A percentile compares a stretch with the other conserved stretches of the same genome.
These are phyloP conservation scores for Podarcis siculus DNA, from an alignment of 2,797 vertebrate genomes.

Conservation along the genomic window DNA sequence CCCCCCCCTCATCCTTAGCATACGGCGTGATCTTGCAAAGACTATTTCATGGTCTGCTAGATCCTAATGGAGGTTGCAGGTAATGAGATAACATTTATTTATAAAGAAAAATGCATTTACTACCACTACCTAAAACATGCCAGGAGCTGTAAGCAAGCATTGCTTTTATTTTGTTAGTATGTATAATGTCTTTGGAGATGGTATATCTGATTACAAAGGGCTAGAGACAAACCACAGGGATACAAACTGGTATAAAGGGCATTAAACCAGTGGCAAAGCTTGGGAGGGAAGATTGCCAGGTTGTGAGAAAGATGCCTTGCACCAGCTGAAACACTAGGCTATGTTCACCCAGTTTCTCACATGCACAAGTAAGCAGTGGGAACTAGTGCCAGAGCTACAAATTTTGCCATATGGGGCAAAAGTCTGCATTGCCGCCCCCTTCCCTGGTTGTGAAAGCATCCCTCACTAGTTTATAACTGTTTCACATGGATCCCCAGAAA, in stretches of 20 bases:
- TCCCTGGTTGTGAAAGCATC: too few species aligned
- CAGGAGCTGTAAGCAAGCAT: slow-evolving; percentile 60
- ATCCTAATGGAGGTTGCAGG: slow-evolving; percentile 77
- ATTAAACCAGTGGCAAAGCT: background rate
- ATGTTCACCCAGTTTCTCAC: background rate
- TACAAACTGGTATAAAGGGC: background rate
- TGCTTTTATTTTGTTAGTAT: slow-evolving; percentile 52
- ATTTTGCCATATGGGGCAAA: too few species aligned
- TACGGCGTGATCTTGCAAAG: slow-evolving; percentile 79
- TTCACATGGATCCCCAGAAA: too few species aligned
- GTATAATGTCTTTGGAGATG: slow-evolving; percentile 36
- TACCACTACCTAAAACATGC: slow-evolving; percentile 69
- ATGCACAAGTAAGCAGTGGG: background rate
- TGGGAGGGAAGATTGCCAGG: background rate
- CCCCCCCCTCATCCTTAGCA: slow-evolving; percentile 63
- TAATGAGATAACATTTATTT: slow-evolving; percentile 84
- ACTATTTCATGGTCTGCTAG: slow-evolving; percentile 83
- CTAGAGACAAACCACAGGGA: background rate
- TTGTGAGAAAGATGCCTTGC: background rate
- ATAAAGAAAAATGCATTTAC: slow-evolving; percentile 78
- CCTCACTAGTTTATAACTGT: too few species aligned
- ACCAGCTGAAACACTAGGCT: too few species aligned
- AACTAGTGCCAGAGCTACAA: too few species aligned
- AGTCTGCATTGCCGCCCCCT: too few species aligned
- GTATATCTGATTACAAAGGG: background rate